Evolutionary conservation across 2,113 vertebrate genomes (phyloP).

Genomic region (Astur gentilis): DNA sequence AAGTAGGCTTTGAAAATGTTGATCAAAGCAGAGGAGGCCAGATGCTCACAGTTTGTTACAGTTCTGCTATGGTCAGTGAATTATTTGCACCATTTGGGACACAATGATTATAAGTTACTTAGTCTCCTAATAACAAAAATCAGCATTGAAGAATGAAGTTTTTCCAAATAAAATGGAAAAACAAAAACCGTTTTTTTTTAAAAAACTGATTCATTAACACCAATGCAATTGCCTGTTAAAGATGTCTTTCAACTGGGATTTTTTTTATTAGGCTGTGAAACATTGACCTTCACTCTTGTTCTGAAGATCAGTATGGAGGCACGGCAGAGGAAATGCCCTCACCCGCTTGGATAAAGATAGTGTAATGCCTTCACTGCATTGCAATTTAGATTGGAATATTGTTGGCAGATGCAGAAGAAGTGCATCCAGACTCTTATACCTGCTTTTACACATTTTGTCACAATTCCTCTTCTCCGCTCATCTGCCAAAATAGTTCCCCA

Average conservation of each 20-base stretch:
- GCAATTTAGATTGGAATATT: background rate
- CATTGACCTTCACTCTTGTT: background rate
- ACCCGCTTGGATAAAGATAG: background rate
- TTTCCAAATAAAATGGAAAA: background rate
- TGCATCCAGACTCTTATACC: background rate
- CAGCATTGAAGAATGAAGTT: background rate
- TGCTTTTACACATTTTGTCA: background rate
- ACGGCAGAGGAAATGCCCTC: background rate
- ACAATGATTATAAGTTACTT: background rate
- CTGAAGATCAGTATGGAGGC: background rate
- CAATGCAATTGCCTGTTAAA: background rate
- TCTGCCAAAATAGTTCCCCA: background rate
- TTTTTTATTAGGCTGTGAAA: background rate
- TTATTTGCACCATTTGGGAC: constrained; percentile 10
- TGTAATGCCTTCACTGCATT: background rate
- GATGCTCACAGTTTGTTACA: background rate
- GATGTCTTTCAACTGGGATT: background rate
- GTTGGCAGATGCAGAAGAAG: background rate
- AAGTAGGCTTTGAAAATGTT: constrained; percentile 42
- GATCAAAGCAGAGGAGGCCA: constrained; percentile 18
- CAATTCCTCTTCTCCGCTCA: background rate
- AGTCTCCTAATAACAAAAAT: background rate
- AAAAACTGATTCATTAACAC: background rate
- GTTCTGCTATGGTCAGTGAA: background rate
- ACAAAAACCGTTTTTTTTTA: background rate